phyloP scores from a whole-genome alignment of 1,140 invertebrate genomes.

The Proctacanthus coquilletti region DNA sequence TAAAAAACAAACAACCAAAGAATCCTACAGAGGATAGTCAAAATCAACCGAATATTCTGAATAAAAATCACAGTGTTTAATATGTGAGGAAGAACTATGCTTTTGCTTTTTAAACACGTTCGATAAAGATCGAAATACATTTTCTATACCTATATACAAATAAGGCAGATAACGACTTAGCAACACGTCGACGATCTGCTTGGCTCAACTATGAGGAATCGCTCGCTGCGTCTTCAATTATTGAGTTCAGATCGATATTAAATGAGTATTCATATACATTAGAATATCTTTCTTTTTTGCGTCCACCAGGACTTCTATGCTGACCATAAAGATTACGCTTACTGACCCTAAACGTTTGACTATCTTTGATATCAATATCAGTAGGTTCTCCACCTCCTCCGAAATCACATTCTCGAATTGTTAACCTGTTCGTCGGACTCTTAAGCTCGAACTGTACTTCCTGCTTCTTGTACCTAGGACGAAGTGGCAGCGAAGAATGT shows the following conservation, averaged over 20 bases:
- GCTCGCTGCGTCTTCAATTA: slow-evolving; percentile 29
- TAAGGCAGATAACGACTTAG: no score
- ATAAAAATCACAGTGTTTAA: no score
- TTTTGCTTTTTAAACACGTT: no score
- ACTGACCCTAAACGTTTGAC: slow-evolving; percentile 31
- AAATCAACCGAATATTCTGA: no score
- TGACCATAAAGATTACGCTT: slow-evolving; percentile 31
- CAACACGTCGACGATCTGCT: slow-evolving; percentile 3
- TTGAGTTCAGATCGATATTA: slow-evolving; percentile 30
- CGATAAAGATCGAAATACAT: no score
- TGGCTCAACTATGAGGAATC: slow-evolving; percentile 32
- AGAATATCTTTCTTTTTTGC: slow-evolving; percentile 25
- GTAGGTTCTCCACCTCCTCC: slow-evolving; percentile 29
- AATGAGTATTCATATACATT: slow-evolving; percentile 31
- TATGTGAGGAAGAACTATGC: no score
- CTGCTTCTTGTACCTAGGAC: slow-evolving; percentile 23
- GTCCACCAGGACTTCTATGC: slow-evolving; percentile 28
- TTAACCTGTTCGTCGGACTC: slow-evolving; percentile 26
- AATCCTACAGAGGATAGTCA: no score
- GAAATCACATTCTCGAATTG: slow-evolving; percentile 29
- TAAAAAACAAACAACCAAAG: no score
- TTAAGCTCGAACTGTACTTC: slow-evolving; percentile 25
- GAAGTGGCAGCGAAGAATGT: slow-evolving; percentile 24
- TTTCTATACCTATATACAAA: no score
- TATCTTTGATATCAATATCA: slow-evolving; percentile 30